These are phyloP conservation scores for Aculops lycopersici DNA, from an alignment of 1,140 invertebrate genomes.

Conservation along the genomic window DNA sequence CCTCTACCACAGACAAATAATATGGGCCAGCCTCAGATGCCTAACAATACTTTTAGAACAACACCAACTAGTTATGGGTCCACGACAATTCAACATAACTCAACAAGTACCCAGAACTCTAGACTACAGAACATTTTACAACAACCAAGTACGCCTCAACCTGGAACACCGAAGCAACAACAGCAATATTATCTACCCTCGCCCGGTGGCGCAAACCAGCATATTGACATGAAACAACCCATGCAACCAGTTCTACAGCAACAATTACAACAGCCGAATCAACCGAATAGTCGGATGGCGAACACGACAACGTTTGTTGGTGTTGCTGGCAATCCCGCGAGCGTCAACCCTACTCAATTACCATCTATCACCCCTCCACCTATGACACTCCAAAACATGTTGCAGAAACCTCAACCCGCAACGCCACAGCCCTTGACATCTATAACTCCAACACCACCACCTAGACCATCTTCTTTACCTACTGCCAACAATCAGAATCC, in stretches of 20 bases:
- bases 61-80: background rate
- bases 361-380: background rate
- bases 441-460: slow-evolving; percentile 5
- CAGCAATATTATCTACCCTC: slow-evolving; percentile 6
- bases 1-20: too few relatives aligned
- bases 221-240: background rate
- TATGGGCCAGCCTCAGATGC: too few relatives aligned
- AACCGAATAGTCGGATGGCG: slow-evolving; percentile 1
- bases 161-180: slow-evolving; percentile 2
- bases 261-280: slow-evolving; percentile 5
- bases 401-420: slow-evolving; percentile 5
- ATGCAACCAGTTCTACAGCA: slow-evolving; percentile 1
- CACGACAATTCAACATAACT: background rate
- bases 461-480: slow-evolving; percentile 6
- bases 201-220: slow-evolving; percentile 1
- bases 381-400: background rate
- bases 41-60: too few relatives aligned
- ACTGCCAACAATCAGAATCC: slow-evolving; percentile 1
- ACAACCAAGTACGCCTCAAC: slow-evolving; percentile 3
- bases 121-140: background rate
- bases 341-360: background rate
- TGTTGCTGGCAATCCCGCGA: background rate
- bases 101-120: background rate
- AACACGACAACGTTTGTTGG: slow-evolving; percentile 1
- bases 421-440: slow-evolving; percentile 6